These are phyloP conservation scores for Tachysurus fulvidraco DNA, from an alignment of 2,113 vertebrate genomes.

Conservation along the genomic window DNA sequence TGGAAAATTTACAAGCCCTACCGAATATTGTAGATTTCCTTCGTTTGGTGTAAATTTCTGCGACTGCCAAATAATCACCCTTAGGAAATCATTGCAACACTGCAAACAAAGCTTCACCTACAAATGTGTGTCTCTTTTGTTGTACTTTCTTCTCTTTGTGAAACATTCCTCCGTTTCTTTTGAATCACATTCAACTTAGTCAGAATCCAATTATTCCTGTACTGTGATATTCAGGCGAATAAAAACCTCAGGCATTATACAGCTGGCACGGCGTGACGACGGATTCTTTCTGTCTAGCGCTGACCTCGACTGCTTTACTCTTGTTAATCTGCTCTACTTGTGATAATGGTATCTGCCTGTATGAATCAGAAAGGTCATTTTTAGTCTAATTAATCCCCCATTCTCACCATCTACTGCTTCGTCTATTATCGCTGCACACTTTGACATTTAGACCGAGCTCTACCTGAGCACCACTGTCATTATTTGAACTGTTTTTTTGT, in stretches of 20 bases:
- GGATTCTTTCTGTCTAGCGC: neutral
- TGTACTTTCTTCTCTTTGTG: neutral
- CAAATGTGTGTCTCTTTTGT: neutral
- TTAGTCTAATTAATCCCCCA: slow-evolving; percentile 1
- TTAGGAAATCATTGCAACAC: neutral
- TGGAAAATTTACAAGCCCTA: no score
- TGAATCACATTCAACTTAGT: neutral
- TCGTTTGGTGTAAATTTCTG: no score
- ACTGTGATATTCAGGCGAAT: slow-evolving; percentile 9
- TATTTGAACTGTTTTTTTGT: neutral
- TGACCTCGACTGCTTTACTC: neutral
- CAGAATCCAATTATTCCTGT: neutral
- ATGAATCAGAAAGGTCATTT: slow-evolving; percentile 20
- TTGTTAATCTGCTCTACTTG: neutral
- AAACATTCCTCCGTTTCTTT: neutral
- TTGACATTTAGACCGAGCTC: neutral
- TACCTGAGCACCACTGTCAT: neutral
- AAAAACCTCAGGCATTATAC: neutral
- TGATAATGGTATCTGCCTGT: neutral
- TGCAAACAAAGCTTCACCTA: neutral
- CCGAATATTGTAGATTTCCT: no score
- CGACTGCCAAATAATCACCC: no score
- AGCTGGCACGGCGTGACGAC: neutral
- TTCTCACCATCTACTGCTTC: neutral
- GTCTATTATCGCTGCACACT: neutral